These are phyloP conservation scores for Steinernema khuongi DNA, from an alignment of 1,140 invertebrate species.

Conservation along the genomic window DNA sequence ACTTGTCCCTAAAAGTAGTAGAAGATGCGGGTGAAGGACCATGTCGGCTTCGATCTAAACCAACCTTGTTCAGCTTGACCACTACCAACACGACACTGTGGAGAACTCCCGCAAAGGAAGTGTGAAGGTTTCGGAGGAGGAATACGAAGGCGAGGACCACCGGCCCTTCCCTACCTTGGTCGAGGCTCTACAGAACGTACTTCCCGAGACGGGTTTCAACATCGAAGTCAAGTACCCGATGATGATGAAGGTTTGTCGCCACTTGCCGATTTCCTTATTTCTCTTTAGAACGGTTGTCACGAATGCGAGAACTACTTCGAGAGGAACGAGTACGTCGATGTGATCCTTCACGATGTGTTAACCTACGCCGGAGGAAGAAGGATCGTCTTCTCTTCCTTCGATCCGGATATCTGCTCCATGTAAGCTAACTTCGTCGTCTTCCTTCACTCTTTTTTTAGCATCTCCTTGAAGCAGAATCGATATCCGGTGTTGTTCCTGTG, in stretches of 20 bases:
- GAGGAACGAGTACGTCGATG: slow-evolving; percentile 40
- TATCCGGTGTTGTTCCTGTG: slow-evolving; percentile 56
- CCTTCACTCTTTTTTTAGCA: slow-evolving; percentile 35
- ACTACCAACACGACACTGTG: background rate
- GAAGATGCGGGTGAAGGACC: background rate
- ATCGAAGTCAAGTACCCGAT: slow-evolving; percentile 46
- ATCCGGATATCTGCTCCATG: slow-evolving; percentile 59
- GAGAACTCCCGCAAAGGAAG: background rate
- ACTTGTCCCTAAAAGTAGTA: background rate
- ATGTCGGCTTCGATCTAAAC: background rate
- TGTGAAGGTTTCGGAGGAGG: background rate
- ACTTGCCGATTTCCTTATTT: background rate
- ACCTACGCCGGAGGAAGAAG: slow-evolving; percentile 44
- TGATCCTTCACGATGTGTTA: slow-evolving; percentile 35
- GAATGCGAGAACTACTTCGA: slow-evolving; percentile 43
- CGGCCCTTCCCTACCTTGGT: slow-evolving; percentile 38
- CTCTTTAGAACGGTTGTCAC: slow-evolving; percentile 29
- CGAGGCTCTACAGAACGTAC: slow-evolving; percentile 29
- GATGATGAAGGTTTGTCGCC: slow-evolving; percentile 30
- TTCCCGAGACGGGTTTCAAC: slow-evolving; percentile 39
- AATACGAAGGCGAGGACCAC: slow-evolving; percentile 28
- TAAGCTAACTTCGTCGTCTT: slow-evolving; percentile 23
- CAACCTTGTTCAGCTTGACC: background rate
- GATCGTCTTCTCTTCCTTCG: slow-evolving; percentile 58
- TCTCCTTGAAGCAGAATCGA: slow-evolving; percentile 53